phyloP scores from a whole-genome alignment of 2,888 invertebrate species.

The Lacanobia wlatinum region DNA sequence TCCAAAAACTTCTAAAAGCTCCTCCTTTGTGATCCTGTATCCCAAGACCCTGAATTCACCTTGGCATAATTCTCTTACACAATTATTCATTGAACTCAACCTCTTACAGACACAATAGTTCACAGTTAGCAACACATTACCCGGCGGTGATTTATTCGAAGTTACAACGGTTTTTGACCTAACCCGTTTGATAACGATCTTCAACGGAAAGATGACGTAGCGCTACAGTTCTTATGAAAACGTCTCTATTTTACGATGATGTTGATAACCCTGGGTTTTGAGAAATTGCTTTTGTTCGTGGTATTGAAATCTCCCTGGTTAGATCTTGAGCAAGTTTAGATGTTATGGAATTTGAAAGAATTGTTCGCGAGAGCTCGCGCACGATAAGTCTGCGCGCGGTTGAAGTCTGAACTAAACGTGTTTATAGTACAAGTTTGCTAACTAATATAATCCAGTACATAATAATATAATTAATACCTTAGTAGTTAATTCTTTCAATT shows the following conservation, averaged over 20 bases:
- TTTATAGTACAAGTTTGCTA: too few species aligned
- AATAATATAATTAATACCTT: too few species aligned
- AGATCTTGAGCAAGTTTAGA: background rate
- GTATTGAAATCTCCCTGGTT: slow-evolving; percentile 34
- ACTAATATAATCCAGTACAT: too few species aligned
- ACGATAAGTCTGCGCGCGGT: too few species aligned
- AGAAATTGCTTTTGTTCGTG: slow-evolving; percentile 32
- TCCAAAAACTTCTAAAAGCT: too few species aligned
- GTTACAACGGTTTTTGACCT: slow-evolving; percentile 36
- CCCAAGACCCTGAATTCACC: background rate
- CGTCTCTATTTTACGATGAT: slow-evolving; percentile 40
- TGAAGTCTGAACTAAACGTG: too few species aligned
- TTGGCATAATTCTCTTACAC: slow-evolving; percentile 7
- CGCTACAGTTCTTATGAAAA: slow-evolving; percentile 32
- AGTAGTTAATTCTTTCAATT: too few species aligned
- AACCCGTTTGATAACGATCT: slow-evolving; percentile 54
- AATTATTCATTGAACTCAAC: slow-evolving; percentile 7
- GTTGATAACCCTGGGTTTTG: slow-evolving; percentile 41
- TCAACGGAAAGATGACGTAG: slow-evolving; percentile 50
- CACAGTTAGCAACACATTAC: slow-evolving; percentile 19
- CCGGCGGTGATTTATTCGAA: slow-evolving; percentile 30
- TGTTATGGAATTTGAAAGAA: too few species aligned
- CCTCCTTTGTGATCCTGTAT: background rate
- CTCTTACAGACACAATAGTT: slow-evolving; percentile 22
- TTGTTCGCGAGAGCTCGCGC: too few species aligned